Conservation (phyloP, 2,113 vertebrate species). For the Halichoerus grypus region DNA sequence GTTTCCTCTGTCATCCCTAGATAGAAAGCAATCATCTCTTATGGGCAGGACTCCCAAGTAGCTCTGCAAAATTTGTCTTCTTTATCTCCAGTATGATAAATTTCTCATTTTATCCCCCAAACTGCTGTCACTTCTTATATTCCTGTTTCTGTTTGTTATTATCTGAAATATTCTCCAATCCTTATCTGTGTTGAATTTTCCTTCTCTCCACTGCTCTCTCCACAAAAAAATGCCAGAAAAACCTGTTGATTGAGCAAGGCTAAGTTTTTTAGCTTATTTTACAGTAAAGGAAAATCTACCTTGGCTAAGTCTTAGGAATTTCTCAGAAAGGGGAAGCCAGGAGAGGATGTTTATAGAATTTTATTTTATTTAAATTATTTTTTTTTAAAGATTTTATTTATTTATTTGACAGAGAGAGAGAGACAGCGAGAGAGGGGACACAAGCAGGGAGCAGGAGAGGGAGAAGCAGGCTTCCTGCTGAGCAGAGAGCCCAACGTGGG, state of each 20-base stretch:
- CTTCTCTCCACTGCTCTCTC: neutral
- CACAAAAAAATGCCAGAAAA: slow-evolving; percentile 1
- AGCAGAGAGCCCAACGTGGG: no score
- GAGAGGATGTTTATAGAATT: neutral
- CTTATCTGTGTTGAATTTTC: slow-evolving; percentile 23
- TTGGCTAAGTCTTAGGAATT: slow-evolving; percentile 20
- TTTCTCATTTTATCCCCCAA: neutral
- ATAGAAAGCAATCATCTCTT: neutral
- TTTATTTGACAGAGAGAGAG: no score
- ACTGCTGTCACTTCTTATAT: neutral
- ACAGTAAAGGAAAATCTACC: neutral
- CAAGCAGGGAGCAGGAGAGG: no score
- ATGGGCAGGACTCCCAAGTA: neutral
- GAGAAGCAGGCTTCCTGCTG: no score
- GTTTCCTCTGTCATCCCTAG: neutral
- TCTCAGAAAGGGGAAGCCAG: neutral
- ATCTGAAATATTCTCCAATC: neutral
- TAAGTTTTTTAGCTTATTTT: slow-evolving; percentile 6
- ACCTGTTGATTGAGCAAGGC: slow-evolving; percentile 1
- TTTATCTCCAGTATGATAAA: neutral
- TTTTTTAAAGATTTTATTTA: no score
- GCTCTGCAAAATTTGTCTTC: slow-evolving; percentile 1
- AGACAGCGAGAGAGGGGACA: no score
- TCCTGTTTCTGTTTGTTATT: slow-evolving; percentile 18
- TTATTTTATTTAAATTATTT: neutral